These are phyloP conservation scores for Neria commutata DNA, from an alignment of 2,888 invertebrate species.

Conservation along the genomic window DNA sequence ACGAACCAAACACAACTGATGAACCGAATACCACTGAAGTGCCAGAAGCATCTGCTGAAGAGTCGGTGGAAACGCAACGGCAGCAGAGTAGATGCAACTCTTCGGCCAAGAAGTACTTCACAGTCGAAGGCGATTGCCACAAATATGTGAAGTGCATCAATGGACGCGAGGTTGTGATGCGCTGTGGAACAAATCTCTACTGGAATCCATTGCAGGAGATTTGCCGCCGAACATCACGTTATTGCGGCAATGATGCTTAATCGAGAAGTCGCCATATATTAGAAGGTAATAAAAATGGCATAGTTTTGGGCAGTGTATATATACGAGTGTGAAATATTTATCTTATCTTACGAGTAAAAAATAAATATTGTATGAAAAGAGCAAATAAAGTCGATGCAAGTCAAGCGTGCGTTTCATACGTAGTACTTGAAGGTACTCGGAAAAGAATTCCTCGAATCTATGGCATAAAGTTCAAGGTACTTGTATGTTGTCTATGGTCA, in stretches of 20 bases:
- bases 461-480: constrained; percentile 1
- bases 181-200: constrained; percentile 16
- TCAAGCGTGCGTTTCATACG: too few species aligned
- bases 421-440: too few species aligned
- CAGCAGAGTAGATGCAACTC: background rate
- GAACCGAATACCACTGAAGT: background rate
- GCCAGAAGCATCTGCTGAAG: background rate
- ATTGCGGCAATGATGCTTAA: too few species aligned
- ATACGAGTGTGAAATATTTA: background rate
- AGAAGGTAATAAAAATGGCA: background rate
- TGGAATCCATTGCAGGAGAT: constrained; percentile 23
- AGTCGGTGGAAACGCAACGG: background rate
- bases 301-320: background rate
- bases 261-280: too few species aligned
- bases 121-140: constrained; percentile 32
- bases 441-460: background rate
- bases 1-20: background rate
- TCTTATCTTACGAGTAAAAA: background rate
- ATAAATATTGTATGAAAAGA: too few species aligned
- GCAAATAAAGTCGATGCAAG: too few species aligned
- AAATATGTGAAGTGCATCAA: constrained; percentile 31
- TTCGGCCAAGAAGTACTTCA: constrained; percentile 25
- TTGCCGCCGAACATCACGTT: background rate
- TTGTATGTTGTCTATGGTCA: too few species aligned
- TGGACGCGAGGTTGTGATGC: constrained; percentile 12